Conservation (phyloP, 2,113 vertebrate genomes). For the Delphinapterus leucas region DNA sequence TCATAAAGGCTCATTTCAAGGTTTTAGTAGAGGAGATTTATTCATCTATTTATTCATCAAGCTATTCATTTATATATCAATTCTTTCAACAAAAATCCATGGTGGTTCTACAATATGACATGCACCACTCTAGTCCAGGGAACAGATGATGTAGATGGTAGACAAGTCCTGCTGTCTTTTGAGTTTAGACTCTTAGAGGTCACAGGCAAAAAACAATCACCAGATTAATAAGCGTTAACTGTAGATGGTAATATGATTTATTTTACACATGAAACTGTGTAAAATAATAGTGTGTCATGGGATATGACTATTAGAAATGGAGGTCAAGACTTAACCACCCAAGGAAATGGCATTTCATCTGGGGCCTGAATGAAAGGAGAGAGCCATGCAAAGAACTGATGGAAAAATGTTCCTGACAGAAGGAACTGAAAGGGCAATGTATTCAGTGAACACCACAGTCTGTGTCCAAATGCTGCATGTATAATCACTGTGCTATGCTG, state of each 20-base stretch:
- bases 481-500: fast-evolving
- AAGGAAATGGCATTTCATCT: not conserved
- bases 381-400: not conserved
- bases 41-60: not conserved
- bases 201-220: not conserved
- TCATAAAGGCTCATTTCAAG: not conserved
- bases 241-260: not conserved
- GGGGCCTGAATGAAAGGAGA: not conserved
- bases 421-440: not conserved
- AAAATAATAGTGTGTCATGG: not conserved
- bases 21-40: not conserved
- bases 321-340: not conserved
- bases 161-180: not conserved
- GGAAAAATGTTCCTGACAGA: not conserved
- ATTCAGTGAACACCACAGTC: not conserved
- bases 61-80: not conserved
- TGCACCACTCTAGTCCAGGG: not conserved
- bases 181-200: not conserved
- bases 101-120: not conserved
- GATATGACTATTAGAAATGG: not conserved
- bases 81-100: not conserved
- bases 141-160: not conserved
- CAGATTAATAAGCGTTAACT: not conserved
- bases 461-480: not conserved
- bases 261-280: not conserved